Conservation (phyloP, 2,797 vertebrate genomes). For the Orestias chungarensis region DNA sequence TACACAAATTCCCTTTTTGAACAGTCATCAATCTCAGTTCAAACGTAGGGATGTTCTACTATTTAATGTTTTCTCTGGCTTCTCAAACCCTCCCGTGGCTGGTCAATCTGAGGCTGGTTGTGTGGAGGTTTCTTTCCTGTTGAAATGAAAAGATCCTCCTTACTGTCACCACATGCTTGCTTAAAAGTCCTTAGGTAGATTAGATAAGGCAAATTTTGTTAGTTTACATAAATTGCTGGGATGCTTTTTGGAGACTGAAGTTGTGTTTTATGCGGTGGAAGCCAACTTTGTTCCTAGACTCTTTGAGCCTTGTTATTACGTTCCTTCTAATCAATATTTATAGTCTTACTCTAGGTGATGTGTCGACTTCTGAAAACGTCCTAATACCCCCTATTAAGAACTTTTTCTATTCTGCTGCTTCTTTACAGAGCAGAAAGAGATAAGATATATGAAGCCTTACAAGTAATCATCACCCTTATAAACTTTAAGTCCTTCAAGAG, state of each 20-base stretch:
- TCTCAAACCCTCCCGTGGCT: neutral
- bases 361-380: neutral
- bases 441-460: conserved; percentile 33
- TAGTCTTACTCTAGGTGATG: neutral
- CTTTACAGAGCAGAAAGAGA: no score
- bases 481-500: conserved; percentile 63
- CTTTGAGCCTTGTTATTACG: neutral
- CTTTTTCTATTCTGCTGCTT: conserved; percentile 24
- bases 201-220: no score
- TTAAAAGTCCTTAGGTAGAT: no score
- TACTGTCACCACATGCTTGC: neutral
- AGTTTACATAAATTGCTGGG: neutral
- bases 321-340: neutral
- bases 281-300: neutral
- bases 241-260: no score
- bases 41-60: neutral
- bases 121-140: no score
- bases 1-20: neutral
- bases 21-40: neutral
- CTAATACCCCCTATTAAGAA: neutral
- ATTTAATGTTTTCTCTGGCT: neutral
- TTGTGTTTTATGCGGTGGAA: neutral
- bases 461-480: conserved; percentile 63
- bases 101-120: neutral
- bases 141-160: neutral